Evolutionary conservation across 2,888 invertebrate species (phyloP), one percentile per base, ranked within the genome.

Genomic region (Gibbula magus): DNA sequence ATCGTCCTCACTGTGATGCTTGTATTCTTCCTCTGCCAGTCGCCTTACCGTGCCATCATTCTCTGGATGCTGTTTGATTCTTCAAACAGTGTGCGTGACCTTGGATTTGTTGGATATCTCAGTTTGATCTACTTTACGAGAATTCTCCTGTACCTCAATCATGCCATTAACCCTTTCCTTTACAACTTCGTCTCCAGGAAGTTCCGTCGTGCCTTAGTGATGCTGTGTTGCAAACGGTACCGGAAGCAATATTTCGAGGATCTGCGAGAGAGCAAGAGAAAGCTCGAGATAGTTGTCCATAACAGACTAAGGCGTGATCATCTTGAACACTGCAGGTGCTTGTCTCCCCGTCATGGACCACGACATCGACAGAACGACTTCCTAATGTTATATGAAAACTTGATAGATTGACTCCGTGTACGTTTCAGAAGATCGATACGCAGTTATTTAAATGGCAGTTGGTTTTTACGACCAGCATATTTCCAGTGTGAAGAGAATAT

Each of bases 291-390:
- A 4, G 61, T 29, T 16, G 25, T 61, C 16, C 61, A 61, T 16
- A 61, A 29, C 29, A 61, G 61, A 61, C 29, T 61, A 0, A 18
- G 61, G 25, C 29, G 61, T 61, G 61, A 25, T 16, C 61, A 61
- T 2, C 29, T 61, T 25, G 61, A 61, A 29, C 61, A 29, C 10
- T 29, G 25, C 13, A 13, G 25, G 25, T 61, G 61, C 18, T 18
- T 61, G 13, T 61, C 61, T 13, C 61, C 61, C 16, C 61, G 61
- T 8, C 61, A 61, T 18, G 16, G 61, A 5, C 54, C n/a, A 4
- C 83, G 81, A 76, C 79, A 81, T 66, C 84, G 82, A 25, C 66
- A 81, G 45, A 84, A 84, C 29, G 84, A 84, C 73, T 84, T 84
- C 70, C 73, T 84, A 39, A 83, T 83, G 39, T 53, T 84, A 32